phyloP scores from a whole-genome alignment of 2,113 vertebrate genomes.

The Gallinago jamesoni region DNA sequence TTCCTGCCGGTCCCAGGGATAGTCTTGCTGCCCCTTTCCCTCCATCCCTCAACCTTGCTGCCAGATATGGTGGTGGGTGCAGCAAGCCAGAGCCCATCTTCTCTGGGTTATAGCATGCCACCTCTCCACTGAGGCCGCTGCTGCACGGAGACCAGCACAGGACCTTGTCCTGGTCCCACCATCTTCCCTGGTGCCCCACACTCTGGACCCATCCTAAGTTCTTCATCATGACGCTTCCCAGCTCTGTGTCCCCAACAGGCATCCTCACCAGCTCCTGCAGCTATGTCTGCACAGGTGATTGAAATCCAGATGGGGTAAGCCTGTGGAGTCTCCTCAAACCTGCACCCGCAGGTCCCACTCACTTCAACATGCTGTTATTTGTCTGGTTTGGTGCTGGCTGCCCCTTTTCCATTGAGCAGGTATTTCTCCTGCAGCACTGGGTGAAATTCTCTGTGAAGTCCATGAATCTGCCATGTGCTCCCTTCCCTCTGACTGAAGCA shows the following conservation, averaged over 20 bases:
- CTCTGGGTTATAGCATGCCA: neutral
- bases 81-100: neutral
- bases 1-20: neutral
- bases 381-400: neutral
- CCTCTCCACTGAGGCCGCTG: neutral
- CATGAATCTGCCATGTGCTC: neutral
- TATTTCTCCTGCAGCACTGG: neutral
- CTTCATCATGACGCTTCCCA: neutral
- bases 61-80: neutral
- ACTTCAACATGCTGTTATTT: neutral
- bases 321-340: neutral
- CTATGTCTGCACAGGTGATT: fast-evolving
- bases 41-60: neutral
- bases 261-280: neutral
- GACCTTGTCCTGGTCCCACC: neutral
- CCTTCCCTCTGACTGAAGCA: neutral
- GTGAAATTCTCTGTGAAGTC: neutral
- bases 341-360: neutral
- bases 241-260: neutral
- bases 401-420: fast-evolving
- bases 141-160: fast-evolving
- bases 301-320: neutral
- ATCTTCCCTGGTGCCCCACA: neutral
- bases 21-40: neutral
- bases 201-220: neutral